Evolutionary conservation across 2,888 invertebrate genomes (phyloP).

Genomic region (Microchrysa polita): DNA sequence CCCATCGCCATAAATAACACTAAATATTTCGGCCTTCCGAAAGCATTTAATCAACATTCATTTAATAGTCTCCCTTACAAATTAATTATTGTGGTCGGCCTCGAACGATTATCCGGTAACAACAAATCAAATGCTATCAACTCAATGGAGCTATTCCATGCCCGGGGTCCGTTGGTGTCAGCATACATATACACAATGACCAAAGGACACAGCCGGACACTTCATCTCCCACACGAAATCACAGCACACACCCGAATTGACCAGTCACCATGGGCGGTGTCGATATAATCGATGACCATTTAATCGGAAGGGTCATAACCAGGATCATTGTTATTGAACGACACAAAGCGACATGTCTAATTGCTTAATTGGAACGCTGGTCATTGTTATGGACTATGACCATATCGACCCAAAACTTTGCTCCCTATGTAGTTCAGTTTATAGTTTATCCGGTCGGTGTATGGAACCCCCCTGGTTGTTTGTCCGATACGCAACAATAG

Average conservation of each 20-base stretch:
- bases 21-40: too few species aligned
- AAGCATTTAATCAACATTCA: neutral
- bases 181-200: neutral
- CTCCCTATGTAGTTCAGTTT: neutral
- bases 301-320: constrained; percentile 36
- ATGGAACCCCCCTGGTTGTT: constrained; percentile 2
- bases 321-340: constrained; percentile 43
- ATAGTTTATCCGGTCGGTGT: neutral
- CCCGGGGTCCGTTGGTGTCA: neutral
- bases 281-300: constrained; percentile 44
- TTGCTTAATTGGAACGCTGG: constrained; percentile 45
- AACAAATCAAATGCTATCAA: constrained; percentile 32
- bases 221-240: neutral
- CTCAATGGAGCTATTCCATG: neutral
- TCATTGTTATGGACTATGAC: constrained; percentile 39
- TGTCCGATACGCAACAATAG: too few species aligned
- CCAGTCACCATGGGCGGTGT: constrained; percentile 10
- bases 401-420: constrained; percentile 10
- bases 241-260: neutral
- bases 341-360: constrained; percentile 45
- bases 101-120: constrained; percentile 11
- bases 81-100: constrained; percentile 25
- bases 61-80: neutral
- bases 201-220: too few species aligned
- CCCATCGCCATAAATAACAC: too few species aligned